These are phyloP conservation scores for Cygnus olor DNA, from an alignment of 2,797 vertebrate species.

Conservation along the genomic window DNA sequence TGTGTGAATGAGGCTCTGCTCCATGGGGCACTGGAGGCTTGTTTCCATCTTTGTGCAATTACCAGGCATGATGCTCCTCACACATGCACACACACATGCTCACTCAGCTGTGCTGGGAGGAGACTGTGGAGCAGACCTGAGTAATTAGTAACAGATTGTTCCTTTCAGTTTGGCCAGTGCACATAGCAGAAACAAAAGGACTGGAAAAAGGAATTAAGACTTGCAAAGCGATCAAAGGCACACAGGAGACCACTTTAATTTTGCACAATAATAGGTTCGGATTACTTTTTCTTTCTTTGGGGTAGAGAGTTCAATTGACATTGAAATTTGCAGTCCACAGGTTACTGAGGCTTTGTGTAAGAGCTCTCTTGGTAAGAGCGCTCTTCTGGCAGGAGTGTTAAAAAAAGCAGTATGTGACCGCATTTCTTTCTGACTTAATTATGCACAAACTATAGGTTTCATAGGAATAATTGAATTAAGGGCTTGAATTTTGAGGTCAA, in stretches of 20 bases:
- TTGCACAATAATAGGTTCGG: conserved; percentile 31
- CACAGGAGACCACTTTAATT: not conserved
- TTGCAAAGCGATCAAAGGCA: conserved; percentile 35
- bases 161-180: not conserved
- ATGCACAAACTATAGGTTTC: conserved; percentile 51
- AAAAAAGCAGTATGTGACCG: not conserved
- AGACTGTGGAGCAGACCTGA: not conserved
- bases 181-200: not conserved
- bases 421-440: conserved; percentile 51
- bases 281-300: conserved; percentile 21
- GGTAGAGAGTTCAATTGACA: not conserved
- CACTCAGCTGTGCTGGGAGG: not conserved
- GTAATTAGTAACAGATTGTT: conserved; percentile 5
- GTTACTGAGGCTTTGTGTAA: conserved; percentile 7
- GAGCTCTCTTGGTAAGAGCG: not conserved
- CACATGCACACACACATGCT: rapidly evolving
- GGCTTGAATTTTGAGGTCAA: conserved; percentile 67
- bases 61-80: not conserved
- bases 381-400: not conserved
- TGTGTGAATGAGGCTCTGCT: no score
- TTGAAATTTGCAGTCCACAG: conserved; percentile 12
- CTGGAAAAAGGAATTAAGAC: conserved; percentile 24
- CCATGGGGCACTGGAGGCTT: not conserved
- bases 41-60: not conserved
- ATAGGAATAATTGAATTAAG: conserved; percentile 71